phyloP scores from a whole-genome alignment of 2,113 vertebrate genomes.

The Aphelocoma coerulescens region DNA sequence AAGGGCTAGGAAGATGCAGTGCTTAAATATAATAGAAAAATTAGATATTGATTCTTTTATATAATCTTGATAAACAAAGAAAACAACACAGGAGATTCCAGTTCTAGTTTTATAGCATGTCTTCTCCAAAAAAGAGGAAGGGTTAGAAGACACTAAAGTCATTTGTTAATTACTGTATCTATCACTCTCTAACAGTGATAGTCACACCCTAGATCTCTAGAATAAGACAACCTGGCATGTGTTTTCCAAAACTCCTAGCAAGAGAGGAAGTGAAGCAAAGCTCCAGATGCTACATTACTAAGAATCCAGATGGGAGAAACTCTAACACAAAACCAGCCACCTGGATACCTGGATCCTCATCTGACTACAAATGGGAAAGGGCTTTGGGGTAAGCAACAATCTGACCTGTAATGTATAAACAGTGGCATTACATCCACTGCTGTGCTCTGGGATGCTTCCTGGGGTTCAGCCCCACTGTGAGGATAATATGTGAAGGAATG shows the following conservation, averaged over 20 bases:
- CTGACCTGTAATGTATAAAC: not conserved
- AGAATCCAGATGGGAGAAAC: slow-evolving; percentile 53
- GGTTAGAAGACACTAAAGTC: slow-evolving; percentile 52
- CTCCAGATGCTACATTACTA: slow-evolving; percentile 22
- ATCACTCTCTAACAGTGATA: not conserved
- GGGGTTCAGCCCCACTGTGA: not conserved
- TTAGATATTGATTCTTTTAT: slow-evolving; percentile 56
- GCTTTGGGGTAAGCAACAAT: not conserved
- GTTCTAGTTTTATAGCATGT: slow-evolving; percentile 45
- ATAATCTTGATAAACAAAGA: slow-evolving; percentile 54
- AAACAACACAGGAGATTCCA: slow-evolving; percentile 55
- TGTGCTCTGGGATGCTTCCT: not conserved
- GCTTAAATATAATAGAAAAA: slow-evolving; percentile 69
- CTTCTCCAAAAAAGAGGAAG: slow-evolving; percentile 41
- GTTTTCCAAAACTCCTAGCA: slow-evolving; percentile 26
- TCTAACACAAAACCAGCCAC: slow-evolving; percentile 34
- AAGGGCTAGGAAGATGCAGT: slow-evolving; percentile 58
- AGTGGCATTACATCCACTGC: not conserved
- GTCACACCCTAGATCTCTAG: slow-evolving; percentile 18
- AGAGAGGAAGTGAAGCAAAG: slow-evolving; percentile 39
- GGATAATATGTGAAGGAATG: not conserved
- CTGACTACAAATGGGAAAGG: not conserved
- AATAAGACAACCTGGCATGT: slow-evolving; percentile 12
- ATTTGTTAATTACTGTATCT: slow-evolving; percentile 68
- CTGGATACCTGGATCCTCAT: not conserved